Conservation (phyloP, 2,113 vertebrate species). For the Phoenicopterus ruber region DNA sequence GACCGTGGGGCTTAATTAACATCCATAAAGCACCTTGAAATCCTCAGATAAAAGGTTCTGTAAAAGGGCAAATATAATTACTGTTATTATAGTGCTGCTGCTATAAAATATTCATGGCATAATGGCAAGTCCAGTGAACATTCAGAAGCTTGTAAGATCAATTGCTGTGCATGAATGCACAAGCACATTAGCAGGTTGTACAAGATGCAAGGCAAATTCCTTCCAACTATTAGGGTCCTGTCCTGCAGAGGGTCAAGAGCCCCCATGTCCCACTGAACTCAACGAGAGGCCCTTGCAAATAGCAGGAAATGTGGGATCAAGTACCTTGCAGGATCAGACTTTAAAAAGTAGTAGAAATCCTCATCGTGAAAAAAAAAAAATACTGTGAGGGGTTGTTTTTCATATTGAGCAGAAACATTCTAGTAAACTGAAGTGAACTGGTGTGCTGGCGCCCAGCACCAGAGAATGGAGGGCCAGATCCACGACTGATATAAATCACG, state of each 20-base stretch:
- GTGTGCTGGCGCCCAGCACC: not conserved
- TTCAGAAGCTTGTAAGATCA: constrained; percentile 40
- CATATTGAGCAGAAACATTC: not conserved
- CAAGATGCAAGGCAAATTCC: not conserved
- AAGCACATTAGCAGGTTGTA: constrained; percentile 9
- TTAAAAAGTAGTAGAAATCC: not conserved
- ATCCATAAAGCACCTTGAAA: constrained; percentile 42
- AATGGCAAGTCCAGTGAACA: constrained; percentile 32
- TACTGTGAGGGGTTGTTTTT: rapidly evolving
- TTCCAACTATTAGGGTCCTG: not conserved
- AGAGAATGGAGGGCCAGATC: not conserved
- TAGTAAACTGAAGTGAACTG: not conserved
- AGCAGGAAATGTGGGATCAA: not conserved
- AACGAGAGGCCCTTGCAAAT: not conserved
- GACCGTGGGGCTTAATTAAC: constrained; percentile 1
- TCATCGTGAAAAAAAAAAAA: not conserved
- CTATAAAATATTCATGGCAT: constrained; percentile 55
- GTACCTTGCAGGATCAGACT: not conserved
- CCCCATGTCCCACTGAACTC: not conserved
- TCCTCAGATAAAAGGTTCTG: constrained; percentile 28
- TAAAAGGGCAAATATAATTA: constrained; percentile 59
- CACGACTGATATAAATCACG: not conserved
- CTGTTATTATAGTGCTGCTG: constrained; percentile 25
- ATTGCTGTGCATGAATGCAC: constrained; percentile 47
- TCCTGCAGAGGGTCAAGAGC: not conserved